A percentile compares a stretch with the other conserved stretches of the same genome.
phyloP scores from a whole-genome alignment of 1,140 invertebrate genomes.

The Dolichoris vasculosae region DNA sequence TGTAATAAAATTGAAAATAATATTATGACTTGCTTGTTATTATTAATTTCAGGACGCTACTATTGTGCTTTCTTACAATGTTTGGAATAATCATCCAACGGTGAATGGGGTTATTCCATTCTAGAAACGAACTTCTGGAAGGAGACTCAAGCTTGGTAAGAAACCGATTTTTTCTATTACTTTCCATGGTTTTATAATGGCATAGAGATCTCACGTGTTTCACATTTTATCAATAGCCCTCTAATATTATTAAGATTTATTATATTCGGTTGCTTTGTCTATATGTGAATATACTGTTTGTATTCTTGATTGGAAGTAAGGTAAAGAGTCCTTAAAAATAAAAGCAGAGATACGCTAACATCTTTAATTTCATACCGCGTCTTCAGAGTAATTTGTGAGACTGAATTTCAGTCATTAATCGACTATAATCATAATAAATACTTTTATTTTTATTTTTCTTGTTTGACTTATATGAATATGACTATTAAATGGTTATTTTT shows the following conservation, averaged over 20 bases:
- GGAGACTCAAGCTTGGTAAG: constrained; percentile 71
- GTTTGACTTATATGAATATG: no score
- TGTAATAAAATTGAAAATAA: background rate
- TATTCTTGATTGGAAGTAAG: constrained; percentile 20
- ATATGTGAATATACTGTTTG: background rate
- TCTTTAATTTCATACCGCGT: no score
- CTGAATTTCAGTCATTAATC: no score
- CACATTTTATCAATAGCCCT: constrained; percentile 29
- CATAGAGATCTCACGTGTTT: background rate
- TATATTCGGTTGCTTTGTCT: constrained; percentile 11
- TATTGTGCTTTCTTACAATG: constrained; percentile 36
- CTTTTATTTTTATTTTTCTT: no score
- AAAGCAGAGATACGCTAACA: background rate
- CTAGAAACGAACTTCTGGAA: constrained; percentile 71
- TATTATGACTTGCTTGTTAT: background rate
- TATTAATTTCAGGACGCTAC: constrained; percentile 42
- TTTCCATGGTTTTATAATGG: background rate
- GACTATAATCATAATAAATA: no score
- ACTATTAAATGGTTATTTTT: no score
- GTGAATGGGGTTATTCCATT: constrained; percentile 71
- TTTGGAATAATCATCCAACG: constrained; percentile 52
- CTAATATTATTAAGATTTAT: constrained; percentile 50
- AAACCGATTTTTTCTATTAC: constrained; percentile 43
- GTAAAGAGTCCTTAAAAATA: constrained; percentile 42
- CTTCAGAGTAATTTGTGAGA: no score